Percentiles rank a stretch among this genome's conserved stretches.
Evolutionary conservation across 2,113 vertebrate species (phyloP).

Genomic region (Holacanthus passer): DNA sequence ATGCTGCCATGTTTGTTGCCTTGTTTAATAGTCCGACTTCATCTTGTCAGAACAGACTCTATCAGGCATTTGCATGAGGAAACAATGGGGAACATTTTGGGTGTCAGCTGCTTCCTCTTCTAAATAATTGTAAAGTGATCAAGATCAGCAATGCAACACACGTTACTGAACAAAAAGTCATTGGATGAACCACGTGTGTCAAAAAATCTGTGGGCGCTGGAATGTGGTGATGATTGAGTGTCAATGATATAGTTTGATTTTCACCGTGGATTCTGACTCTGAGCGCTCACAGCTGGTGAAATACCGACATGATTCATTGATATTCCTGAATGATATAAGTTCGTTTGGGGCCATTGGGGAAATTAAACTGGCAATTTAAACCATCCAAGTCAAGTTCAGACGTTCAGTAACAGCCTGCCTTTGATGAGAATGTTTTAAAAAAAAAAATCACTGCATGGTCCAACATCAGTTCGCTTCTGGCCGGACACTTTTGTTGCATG

Average conservation of each 20-base stretch:
- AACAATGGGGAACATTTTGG: constrained; percentile 36
- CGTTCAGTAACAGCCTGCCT: neutral
- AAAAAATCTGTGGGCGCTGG: neutral
- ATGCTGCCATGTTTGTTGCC: constrained; percentile 59
- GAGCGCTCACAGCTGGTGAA: neutral
- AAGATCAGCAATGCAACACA: constrained; percentile 24
- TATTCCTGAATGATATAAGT: neutral
- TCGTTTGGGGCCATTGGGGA: neutral
- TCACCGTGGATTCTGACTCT: neutral
- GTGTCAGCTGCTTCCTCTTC: constrained; percentile 39
- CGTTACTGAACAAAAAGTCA: constrained; percentile 25
- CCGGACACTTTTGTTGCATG: neutral
- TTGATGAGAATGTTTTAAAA: neutral
- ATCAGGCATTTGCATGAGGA: constrained; percentile 42
- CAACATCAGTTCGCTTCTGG: neutral
- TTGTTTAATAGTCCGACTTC: constrained; percentile 58
- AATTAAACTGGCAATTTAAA: neutral
- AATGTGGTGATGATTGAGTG: neutral
- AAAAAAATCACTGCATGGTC: neutral
- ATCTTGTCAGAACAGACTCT: constrained; percentile 37
- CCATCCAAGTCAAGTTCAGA: neutral
- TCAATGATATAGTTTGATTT: neutral
- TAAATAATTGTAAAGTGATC: constrained; percentile 29
- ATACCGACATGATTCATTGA: neutral
- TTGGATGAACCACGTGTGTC: constrained; percentile 10